Evolutionary conservation across 2,797 vertebrate species (phyloP).

Genomic region (Tenualosa thibaudeaui): DNA sequence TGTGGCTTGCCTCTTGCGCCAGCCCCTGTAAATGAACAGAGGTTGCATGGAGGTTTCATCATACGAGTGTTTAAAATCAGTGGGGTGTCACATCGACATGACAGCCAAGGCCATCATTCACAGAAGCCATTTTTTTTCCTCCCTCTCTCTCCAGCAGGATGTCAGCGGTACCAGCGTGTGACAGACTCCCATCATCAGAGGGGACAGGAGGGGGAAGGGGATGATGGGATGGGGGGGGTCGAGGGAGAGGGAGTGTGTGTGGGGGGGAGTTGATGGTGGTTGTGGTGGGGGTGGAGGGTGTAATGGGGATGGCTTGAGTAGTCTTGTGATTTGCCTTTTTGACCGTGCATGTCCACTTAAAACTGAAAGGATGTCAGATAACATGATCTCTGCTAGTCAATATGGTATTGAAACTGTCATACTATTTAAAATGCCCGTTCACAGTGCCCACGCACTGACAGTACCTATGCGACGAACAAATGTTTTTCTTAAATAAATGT

Average conservation of each 20-base stretch:
- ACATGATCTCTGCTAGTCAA: neutral
- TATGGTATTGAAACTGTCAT: no score
- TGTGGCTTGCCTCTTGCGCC: neutral
- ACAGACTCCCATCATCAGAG: slow-evolving; percentile 65
- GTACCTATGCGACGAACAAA: neutral
- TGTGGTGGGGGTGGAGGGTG: neutral
- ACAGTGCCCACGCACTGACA: neutral
- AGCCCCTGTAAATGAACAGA: slow-evolving; percentile 41
- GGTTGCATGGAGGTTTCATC: slow-evolving; percentile 78
- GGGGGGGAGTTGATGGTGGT: slow-evolving; percentile 38
- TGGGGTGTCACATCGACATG: slow-evolving; percentile 70
- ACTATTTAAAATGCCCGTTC: neutral
- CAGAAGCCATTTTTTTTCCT: slow-evolving; percentile 46
- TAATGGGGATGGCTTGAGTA: neutral
- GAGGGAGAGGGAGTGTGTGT: slow-evolving; percentile 20
- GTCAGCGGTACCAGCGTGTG: slow-evolving; percentile 67
- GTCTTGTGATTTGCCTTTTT: slow-evolving; percentile 17
- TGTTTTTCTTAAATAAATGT: neutral
- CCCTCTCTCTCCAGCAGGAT: slow-evolving; percentile 68
- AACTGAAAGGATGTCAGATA: neutral
- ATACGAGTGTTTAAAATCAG: slow-evolving; percentile 69
- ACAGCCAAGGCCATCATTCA: slow-evolving; percentile 76
- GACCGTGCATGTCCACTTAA: slow-evolving; percentile 12
- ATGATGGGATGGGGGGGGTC: slow-evolving; percentile 28
- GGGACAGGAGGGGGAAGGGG: slow-evolving; percentile 54